phyloP scores from a whole-genome alignment of 1,140 invertebrate species.

The Hyposmocoma kahamanoa region DNA sequence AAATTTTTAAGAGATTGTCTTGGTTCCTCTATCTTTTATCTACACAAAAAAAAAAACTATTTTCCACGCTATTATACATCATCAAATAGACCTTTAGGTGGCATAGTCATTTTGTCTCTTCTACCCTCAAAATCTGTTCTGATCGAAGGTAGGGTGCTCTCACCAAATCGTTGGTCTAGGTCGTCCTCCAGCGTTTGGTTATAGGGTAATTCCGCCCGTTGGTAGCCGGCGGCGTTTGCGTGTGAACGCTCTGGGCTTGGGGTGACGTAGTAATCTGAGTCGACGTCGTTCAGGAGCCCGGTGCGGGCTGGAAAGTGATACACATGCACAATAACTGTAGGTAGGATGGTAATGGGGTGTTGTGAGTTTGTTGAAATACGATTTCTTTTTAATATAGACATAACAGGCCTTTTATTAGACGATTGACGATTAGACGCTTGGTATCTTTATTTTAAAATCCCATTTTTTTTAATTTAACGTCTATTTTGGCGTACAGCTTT shows the following conservation, averaged over 20 bases:
- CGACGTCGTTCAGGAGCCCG: constrained; percentile 67
- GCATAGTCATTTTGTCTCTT: constrained; percentile 75
- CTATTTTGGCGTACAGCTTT: no score
- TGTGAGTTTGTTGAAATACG: background rate
- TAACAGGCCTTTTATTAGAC: no score
- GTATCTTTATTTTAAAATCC: no score
- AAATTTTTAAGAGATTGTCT: no score
- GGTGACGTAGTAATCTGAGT: constrained; percentile 71
- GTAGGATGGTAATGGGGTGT: constrained; percentile 10
- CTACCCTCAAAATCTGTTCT: constrained; percentile 58
- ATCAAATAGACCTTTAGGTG: constrained; percentile 88
- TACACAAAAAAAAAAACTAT: no score
- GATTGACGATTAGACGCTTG: no score
- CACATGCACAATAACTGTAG: constrained; percentile 61
- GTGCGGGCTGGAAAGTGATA: constrained; percentile 66
- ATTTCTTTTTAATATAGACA: no score
- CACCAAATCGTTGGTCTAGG: constrained; percentile 76
- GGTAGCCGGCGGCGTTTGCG: constrained; percentile 44
- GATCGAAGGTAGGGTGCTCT: constrained; percentile 70
- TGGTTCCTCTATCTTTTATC: no score
- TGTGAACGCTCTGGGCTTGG: constrained; percentile 46
- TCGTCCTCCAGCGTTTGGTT: constrained; percentile 72
- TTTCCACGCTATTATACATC: constrained; percentile 74
- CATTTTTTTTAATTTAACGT: no score
- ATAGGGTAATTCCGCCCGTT: constrained; percentile 51